Evolutionary conservation across 2,888 invertebrate genomes (phyloP).

Genomic region (Allygus modestus): DNA sequence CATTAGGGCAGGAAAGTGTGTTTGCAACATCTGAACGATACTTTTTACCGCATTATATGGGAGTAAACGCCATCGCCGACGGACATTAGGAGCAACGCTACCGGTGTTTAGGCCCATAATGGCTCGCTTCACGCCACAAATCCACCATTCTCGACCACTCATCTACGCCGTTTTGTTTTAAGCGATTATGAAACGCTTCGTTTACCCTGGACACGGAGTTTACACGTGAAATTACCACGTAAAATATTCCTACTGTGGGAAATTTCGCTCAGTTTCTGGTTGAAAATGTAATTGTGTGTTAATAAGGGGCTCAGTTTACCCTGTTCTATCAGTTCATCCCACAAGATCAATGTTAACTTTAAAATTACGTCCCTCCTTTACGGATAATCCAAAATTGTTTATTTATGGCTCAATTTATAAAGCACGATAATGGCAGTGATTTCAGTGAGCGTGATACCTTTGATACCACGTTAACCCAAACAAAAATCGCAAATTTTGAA

Average conservation of each 20-base stretch:
- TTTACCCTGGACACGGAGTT: slow-evolving; percentile 14
- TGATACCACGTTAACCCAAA: no score
- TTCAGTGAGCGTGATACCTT: no score
- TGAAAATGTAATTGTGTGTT: no score
- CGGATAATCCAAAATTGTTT: no score
- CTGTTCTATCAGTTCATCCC: no score
- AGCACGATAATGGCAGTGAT: no score
- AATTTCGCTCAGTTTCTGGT: no score
- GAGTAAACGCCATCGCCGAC: neutral
- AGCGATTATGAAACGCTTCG: slow-evolving; percentile 52
- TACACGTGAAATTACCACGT: neutral
- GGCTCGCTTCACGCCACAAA: slow-evolving; percentile 48
- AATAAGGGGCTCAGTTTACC: no score
- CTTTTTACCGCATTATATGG: slow-evolving; percentile 52
- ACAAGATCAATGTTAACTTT: no score
- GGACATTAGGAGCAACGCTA: slow-evolving; percentile 51
- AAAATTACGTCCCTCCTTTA: no score
- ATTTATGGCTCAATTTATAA: no score
- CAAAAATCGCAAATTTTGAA: no score
- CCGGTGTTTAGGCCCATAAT: slow-evolving; percentile 52
- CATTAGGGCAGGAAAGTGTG: slow-evolving; percentile 46
- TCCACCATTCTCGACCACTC: slow-evolving; percentile 40
- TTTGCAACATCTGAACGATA: slow-evolving; percentile 51
- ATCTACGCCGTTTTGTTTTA: slow-evolving; percentile 33
- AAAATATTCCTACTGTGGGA: neutral